phyloP scores from a whole-genome alignment of 2,113 vertebrate species.

The Mormyrus lacerda region DNA sequence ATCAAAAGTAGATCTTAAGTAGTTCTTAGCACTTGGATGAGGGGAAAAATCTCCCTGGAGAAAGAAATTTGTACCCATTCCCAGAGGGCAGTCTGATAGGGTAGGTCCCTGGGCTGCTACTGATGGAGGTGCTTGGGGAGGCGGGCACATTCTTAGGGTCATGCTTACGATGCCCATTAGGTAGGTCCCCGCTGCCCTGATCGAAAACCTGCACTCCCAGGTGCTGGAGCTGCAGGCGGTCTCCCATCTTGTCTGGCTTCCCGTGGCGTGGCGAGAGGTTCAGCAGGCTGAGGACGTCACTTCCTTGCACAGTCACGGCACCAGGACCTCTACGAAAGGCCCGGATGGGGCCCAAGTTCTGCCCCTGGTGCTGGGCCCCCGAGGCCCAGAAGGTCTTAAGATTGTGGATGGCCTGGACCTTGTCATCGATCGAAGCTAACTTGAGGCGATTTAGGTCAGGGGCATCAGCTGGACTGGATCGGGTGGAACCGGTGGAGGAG shows the following conservation, averaged over 20 bases:
- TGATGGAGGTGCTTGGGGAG: constrained; percentile 55
- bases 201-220: constrained; percentile 50
- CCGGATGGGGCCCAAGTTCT: constrained; percentile 67
- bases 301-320: constrained; percentile 48
- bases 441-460: constrained; percentile 78
- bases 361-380: constrained; percentile 63
- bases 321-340: constrained; percentile 56
- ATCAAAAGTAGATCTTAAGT: constrained; percentile 25
- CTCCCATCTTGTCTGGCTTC: constrained; percentile 54
- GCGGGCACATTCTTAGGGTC: constrained; percentile 60
- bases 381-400: constrained; percentile 93
- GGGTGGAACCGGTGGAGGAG: constrained; percentile 83
- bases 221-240: constrained; percentile 67
- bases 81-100: constrained; percentile 77
- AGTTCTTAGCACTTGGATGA: constrained; percentile 85
- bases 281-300: constrained; percentile 83
- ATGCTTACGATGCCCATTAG: constrained; percentile 72
- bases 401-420: constrained; percentile 92
- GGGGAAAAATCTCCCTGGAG: constrained; percentile 87
- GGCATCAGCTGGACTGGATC: constrained; percentile 79
- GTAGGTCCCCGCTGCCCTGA: constrained; percentile 58
- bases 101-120: constrained; percentile 57
- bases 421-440: constrained; percentile 83
- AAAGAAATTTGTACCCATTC: constrained; percentile 89
- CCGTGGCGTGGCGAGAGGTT: constrained; percentile 74